These are phyloP conservation scores for Glareola pratincola DNA, from an alignment of 2,113 vertebrate genomes.

Conservation along the genomic window DNA sequence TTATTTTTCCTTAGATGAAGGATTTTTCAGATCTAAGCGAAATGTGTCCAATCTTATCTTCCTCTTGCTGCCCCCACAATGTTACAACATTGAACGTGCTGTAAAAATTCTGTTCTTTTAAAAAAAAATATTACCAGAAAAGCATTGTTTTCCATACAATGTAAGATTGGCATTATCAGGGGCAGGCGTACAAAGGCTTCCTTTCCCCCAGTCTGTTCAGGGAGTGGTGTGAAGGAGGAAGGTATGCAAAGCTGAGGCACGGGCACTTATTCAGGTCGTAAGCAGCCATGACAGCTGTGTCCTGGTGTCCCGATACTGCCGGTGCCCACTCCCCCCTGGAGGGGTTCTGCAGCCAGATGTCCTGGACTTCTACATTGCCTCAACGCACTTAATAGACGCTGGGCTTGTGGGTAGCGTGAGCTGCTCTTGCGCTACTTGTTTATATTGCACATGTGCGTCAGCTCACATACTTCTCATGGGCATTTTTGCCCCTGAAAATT, in stretches of 20 bases:
- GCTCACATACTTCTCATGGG: background rate
- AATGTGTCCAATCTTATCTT: background rate
- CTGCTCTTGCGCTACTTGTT: background rate
- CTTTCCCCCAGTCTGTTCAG: background rate
- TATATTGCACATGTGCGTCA: background rate
- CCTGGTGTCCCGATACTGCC: background rate
- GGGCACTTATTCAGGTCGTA: background rate
- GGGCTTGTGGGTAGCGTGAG: background rate
- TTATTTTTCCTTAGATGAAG: background rate
- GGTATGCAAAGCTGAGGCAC: background rate
- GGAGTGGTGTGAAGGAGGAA: background rate
- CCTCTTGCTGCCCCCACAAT: background rate
- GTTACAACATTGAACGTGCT: background rate
- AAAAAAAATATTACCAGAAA: background rate
- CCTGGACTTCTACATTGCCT: fast-evolving
- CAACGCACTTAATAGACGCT: fast-evolving
- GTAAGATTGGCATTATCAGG: background rate
- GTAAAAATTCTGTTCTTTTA: background rate
- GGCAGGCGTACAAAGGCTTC: background rate
- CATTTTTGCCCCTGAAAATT: background rate
- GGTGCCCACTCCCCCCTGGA: fast-evolving
- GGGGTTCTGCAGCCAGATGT: background rate
- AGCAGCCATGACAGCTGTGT: background rate
- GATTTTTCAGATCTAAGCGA: background rate
- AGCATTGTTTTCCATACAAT: background rate